Percentiles rank a stretch among this genome's conserved stretches.
These are phyloP conservation scores for Akabosia matsudoensis DNA, from an alignment of 1,140 invertebrate species.

Conservation along the genomic window DNA sequence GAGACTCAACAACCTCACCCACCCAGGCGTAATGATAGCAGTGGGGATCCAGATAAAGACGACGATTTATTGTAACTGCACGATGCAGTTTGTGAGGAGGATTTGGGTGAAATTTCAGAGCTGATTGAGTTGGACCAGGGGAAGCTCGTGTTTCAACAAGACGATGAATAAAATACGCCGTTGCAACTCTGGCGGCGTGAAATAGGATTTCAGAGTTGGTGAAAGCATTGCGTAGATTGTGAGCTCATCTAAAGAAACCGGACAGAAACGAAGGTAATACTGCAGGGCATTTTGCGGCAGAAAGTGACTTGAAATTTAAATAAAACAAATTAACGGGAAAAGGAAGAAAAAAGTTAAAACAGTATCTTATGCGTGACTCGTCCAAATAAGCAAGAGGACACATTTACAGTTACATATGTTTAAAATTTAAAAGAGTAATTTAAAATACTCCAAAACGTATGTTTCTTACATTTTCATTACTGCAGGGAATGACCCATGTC, in stretches of 20 bases:
- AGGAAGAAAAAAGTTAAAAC: too few species aligned
- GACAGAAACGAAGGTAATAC: constrained; percentile 8
- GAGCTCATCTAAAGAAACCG: background rate
- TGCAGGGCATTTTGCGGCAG: background rate
- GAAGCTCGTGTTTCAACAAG: background rate
- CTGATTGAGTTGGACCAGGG: background rate
- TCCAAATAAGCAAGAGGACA: too few species aligned
- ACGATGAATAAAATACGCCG: constrained; percentile 4
- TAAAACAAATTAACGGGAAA: background rate
- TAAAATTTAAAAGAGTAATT: too few species aligned
- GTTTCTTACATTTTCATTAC: too few species aligned
- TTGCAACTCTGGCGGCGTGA: background rate
- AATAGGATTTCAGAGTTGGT: background rate
- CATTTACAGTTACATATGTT: too few species aligned
- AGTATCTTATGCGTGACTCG: background rate
- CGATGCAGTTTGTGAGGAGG: constrained; percentile 8
- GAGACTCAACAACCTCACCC: background rate
- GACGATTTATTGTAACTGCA: constrained; percentile 2
- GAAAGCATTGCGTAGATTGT: background rate
- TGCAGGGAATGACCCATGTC: too few species aligned
- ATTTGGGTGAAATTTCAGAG: background rate
- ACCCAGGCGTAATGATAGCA: background rate
- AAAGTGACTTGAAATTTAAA: background rate
- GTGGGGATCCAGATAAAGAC: background rate
- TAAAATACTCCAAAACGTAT: too few species aligned